These are phyloP conservation scores for Hypsibius dujardini DNA, from an alignment of 1,140 invertebrate genomes.

Conservation along the genomic window DNA sequence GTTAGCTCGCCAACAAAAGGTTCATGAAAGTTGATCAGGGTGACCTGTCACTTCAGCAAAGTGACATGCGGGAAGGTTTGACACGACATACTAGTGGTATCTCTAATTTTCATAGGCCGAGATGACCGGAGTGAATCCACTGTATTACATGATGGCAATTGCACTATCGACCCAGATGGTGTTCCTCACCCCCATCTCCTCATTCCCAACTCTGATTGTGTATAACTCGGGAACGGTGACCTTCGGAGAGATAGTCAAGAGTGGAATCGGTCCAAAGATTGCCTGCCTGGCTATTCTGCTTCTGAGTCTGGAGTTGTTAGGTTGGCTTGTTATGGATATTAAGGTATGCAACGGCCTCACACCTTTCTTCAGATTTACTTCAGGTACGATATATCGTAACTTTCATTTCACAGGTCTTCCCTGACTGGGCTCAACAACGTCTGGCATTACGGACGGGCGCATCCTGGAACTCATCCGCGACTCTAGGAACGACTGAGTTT, in stretches of 20 bases:
- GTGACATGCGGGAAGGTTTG: no score
- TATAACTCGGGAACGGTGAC: not conserved
- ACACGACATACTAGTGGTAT: no score
- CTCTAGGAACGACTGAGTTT: no score
- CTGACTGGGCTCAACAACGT: not conserved
- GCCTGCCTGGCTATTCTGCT: not conserved
- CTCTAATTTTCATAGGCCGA: not conserved
- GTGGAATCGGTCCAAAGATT: not conserved
- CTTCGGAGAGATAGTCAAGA: not conserved
- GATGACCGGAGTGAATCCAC: not conserved
- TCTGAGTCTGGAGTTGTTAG: slow-evolving; percentile 5
- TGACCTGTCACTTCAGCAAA: no score
- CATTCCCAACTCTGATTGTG: not conserved
- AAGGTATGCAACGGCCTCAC: not conserved
- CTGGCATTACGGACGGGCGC: no score
- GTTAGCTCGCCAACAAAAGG: no score
- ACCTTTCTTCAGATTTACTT: no score
- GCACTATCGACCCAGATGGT: not conserved
- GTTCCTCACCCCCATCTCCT: not conserved
- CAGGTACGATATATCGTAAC: no score
- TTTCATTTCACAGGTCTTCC: not conserved
- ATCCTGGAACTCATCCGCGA: no score
- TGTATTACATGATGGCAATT: slow-evolving; percentile 7
- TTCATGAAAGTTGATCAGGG: no score
- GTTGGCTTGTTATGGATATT: not conserved